phyloP scores from a whole-genome alignment of 2,888 invertebrate genomes.

The Agriopis leucophaearia region DNA sequence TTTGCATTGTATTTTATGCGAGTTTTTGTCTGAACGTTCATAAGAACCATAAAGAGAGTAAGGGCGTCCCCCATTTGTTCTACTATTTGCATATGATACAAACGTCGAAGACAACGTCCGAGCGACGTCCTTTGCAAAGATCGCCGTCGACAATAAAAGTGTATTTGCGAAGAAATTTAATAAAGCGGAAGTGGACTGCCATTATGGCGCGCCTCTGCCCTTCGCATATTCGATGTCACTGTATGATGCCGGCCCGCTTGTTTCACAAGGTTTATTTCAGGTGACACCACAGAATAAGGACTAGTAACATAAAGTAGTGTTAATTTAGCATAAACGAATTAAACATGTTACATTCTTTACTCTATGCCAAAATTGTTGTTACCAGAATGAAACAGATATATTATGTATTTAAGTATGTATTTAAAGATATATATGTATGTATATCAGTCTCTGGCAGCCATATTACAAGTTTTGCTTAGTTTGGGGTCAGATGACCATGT shows the following conservation, averaged over 20 bases:
- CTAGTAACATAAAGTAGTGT: too few species aligned
- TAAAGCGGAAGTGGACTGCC: conserved; percentile 84
- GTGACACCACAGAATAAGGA: too few species aligned
- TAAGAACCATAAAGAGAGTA: conserved; percentile 79
- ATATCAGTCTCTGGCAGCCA: too few species aligned
- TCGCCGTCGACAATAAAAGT: conserved; percentile 82
- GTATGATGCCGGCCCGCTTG: conserved; percentile 33
- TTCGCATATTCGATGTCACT: conserved; percentile 46
- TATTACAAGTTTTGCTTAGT: too few species aligned
- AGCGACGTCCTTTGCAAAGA: conserved; percentile 73
- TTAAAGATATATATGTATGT: too few species aligned
- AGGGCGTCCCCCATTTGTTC: conserved; percentile 74
- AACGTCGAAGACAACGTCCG: conserved; percentile 69
- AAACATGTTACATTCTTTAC: too few species aligned
- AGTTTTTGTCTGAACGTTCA: conserved; percentile 58
- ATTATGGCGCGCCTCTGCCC: conserved; percentile 70
- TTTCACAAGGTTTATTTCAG: conserved; percentile 32
- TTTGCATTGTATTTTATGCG: conserved; percentile 65
- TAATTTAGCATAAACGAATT: too few species aligned
- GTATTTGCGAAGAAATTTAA: conserved; percentile 87
- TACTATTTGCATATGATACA: conserved; percentile 84
- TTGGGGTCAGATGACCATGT: too few species aligned
- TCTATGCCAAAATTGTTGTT: too few species aligned
- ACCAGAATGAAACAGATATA: too few species aligned
- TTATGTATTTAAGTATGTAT: too few species aligned